phyloP scores from a whole-genome alignment of 2,888 invertebrate genomes.

The Acronicta alni region DNA sequence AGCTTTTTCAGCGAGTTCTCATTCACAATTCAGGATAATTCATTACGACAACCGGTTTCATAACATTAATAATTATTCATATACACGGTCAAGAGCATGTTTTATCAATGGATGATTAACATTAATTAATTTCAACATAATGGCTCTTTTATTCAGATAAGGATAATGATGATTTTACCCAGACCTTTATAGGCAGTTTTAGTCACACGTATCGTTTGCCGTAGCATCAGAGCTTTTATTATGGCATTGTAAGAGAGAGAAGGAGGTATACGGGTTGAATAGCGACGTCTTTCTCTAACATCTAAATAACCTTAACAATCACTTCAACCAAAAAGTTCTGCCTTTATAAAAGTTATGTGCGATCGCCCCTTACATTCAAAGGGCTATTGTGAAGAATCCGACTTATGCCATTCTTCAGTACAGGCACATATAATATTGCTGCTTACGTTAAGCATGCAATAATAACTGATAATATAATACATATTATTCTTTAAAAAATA shows the following conservation, averaged over 20 bases:
- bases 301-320: too few species aligned
- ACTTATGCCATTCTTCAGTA: neutral
- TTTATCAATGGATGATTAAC: conserved; percentile 33
- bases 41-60: conserved; percentile 20
- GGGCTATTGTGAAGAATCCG: neutral
- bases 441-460: too few species aligned
- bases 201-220: conserved; percentile 18
- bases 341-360: neutral
- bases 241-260: neutral
- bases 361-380: too few species aligned
- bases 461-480: neutral
- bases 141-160: conserved; percentile 32
- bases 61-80: conserved; percentile 19
- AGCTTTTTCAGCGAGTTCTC: neutral
- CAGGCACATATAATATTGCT: neutral
- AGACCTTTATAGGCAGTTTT: conserved; percentile 36
- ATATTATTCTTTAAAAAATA: conserved; percentile 14
- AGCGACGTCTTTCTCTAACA: neutral
- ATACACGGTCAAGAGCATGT: conserved; percentile 13
- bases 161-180: conserved; percentile 30
- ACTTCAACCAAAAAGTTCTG: neutral
- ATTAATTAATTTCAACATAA: conserved; percentile 30
- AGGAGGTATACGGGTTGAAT: neutral
- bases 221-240: conserved; percentile 7
- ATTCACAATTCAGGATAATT: conserved; percentile 5